These are phyloP conservation scores for Zaprionus camerounensis DNA, from an alignment of 1,140 invertebrate species.

Conservation along the genomic window DNA sequence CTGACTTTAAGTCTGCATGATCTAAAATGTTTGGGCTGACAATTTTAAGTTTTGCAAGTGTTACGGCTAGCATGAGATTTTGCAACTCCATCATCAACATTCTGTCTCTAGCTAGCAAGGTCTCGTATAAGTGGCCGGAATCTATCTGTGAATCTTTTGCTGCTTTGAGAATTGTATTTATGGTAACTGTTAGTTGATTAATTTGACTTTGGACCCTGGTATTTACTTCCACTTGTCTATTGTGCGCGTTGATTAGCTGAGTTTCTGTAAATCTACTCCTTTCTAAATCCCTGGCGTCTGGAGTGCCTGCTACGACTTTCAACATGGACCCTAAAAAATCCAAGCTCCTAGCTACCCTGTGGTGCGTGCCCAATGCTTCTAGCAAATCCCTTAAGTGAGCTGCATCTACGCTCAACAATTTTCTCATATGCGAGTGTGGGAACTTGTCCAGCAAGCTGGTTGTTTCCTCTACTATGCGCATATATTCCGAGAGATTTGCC, in stretches of 20 bases:
- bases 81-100: not conserved
- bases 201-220: not conserved
- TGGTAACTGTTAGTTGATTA: not conserved
- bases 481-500: conserved; percentile 23
- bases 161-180: not conserved
- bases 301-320: not conserved
- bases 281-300: not conserved
- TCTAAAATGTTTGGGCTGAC: not conserved
- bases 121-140: not conserved
- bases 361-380: not conserved
- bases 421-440: conserved; percentile 32
- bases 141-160: not conserved
- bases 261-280: not conserved
- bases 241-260: too few relatives aligned
- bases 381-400: not conserved
- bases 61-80: not conserved
- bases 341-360: not conserved
- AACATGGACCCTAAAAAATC: not conserved
- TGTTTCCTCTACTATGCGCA: conserved; percentile 26
- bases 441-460: conserved; percentile 17
- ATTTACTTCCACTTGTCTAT: not conserved
- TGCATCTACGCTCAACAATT: not conserved
- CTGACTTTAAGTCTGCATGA: not conserved
- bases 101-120: not conserved
- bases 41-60: not conserved